Conservation (phyloP, 2,888 invertebrate species). For the Drosophila meridiana region DNA sequence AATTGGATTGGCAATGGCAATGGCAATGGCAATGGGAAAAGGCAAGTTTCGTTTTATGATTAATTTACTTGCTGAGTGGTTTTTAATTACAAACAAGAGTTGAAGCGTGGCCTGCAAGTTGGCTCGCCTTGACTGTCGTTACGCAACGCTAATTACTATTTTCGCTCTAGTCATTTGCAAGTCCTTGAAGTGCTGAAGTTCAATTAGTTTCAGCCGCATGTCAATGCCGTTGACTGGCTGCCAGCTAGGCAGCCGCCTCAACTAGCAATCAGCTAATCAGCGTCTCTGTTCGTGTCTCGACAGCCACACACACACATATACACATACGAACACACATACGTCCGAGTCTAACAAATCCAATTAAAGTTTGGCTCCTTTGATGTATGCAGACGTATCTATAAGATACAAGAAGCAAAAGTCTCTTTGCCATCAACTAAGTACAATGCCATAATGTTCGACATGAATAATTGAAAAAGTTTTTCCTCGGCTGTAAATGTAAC, state of each 20-base stretch:
- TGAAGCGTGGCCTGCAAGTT: slow-evolving; percentile 54
- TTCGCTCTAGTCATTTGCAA: slow-evolving; percentile 80
- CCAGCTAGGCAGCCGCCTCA: slow-evolving; percentile 44
- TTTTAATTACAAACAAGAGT: slow-evolving; percentile 80
- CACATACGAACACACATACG: slow-evolving; percentile 12
- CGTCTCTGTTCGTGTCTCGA: slow-evolving; percentile 45
- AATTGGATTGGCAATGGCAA: slow-evolving; percentile 11
- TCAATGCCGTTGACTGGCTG: slow-evolving; percentile 66
- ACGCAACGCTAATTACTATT: slow-evolving; percentile 81
- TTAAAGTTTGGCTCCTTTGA: slow-evolving; percentile 77
- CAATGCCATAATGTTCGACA: slow-evolving; percentile 76
- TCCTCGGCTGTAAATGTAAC: slow-evolving; percentile 61
- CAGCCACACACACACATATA: slow-evolving; percentile 8
- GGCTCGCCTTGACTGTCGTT: slow-evolving; percentile 61
- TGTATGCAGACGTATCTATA: slow-evolving; percentile 60
- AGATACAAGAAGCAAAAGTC: slow-evolving; percentile 58
- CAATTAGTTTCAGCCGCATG: slow-evolving; percentile 78
- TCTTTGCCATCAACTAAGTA: slow-evolving; percentile 44
- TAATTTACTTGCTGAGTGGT: slow-evolving; percentile 80
- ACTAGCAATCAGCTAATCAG: slow-evolving; percentile 77
- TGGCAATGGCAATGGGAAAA: slow-evolving; percentile 28
- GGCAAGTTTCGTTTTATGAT: slow-evolving; percentile 72
- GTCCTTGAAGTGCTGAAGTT: slow-evolving; percentile 77
- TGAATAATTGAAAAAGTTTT: slow-evolving; percentile 80
- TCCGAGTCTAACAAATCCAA: slow-evolving; percentile 68